Conservation (phyloP, 2,113 vertebrate species). For the Aythya baeri region DNA sequence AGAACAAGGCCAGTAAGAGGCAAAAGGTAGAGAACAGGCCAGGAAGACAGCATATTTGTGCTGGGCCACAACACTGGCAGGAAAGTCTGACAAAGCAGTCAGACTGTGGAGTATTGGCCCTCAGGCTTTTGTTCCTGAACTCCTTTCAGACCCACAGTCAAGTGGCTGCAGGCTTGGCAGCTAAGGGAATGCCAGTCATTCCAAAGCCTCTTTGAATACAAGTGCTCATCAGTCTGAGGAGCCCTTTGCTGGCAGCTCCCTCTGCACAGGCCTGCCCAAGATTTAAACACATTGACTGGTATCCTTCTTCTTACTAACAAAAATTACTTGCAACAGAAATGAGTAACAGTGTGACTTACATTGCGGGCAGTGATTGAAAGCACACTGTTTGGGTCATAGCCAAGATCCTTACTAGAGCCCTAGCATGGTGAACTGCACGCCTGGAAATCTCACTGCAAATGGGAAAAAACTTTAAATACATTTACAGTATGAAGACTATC, state of each 20-base stretch:
- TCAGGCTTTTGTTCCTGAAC: background rate
- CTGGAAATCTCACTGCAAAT: background rate
- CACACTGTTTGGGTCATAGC: background rate
- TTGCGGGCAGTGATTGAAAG: background rate
- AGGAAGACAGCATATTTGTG: background rate
- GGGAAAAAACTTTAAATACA: background rate
- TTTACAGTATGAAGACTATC: background rate
- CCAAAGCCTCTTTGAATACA: background rate
- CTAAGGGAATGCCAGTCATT: background rate
- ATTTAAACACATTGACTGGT: background rate
- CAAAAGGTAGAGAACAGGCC: background rate
- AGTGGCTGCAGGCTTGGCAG: too few relatives aligned
- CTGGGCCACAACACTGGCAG: background rate
- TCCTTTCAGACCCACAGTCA: background rate
- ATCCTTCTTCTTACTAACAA: background rate
- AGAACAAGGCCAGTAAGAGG: background rate
- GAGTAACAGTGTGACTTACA: rapidly evolving
- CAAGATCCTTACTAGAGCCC: background rate
- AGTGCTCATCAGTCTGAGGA: background rate
- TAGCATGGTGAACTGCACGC: background rate
- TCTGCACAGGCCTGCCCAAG: background rate
- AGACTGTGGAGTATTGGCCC: background rate
- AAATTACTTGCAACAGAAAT: background rate
- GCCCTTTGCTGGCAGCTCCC: background rate
- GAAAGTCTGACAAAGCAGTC: too few relatives aligned